Base-by-base conservation (phyloP, 2,113 vertebrate species). In the Echinops telfairi region DNA sequence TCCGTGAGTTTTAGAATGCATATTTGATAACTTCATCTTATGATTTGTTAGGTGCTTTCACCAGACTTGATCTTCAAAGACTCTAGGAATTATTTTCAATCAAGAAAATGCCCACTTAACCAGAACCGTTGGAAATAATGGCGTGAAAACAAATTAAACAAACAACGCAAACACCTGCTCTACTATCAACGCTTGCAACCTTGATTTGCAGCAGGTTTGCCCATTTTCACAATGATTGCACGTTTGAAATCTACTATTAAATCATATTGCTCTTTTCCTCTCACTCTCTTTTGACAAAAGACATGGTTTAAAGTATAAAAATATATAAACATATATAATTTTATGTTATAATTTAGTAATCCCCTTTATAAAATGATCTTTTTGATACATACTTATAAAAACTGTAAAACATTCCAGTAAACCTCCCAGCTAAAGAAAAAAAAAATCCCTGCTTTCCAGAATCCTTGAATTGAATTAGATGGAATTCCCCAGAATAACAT, bases 351-450 rank as follows among this genome's bases (percentile, higher is more conserved):
- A 62, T 4, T 40, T 43, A 75, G 25, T n/a, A 40, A 89, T 92
- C 58, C 22, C 33, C 1, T 93, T 58, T 89, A 68, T 1, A 64
- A 58, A 91, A 36, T 29, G 14, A 70, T 6, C 31, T 2, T 11
- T 83, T 29, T 84, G 23, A 84, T 76, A 57, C 27, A 81, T 4
- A 53, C 2, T 38, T 68, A n/a, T 83, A 86, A 88, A 43, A 2
- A 68, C 10, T 53, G 10, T 53, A 53, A 53, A 53, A 53, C 47
- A 53, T 84, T 36, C 9, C 27, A 29, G 43, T 58, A 29, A 33
- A 20, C 11, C 83, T 89, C 8, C 29, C 27, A 75, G 20, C n/a
- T 87, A 76, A 58, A 92, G 75, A 91, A 36, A 93, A 66, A 84
- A 77, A 68, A 23, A 9, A 10, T n/a, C n/a, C 33, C 47, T 84